phyloP scores from a whole-genome alignment of 53 echinoderm and acorn worm genomes.

The Pentamera pediparva region DNA sequence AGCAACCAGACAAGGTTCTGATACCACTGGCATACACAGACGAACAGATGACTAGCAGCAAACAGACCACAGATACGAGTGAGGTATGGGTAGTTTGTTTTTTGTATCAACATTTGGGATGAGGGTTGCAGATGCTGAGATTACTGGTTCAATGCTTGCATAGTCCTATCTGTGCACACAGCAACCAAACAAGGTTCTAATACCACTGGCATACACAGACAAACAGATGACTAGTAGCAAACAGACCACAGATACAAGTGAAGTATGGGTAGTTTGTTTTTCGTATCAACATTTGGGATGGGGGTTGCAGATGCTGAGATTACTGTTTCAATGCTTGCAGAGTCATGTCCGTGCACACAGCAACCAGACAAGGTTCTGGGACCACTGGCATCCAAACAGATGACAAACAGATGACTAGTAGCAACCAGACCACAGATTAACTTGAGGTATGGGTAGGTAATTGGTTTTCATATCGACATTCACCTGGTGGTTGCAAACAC shows the following conservation, averaged over 20 bases:
- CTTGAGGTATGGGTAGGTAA: no score
- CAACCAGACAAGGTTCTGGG: conserved; percentile 84
- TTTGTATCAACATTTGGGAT: no score
- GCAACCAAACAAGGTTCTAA: conserved; percentile 82
- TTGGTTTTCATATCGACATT: no score
- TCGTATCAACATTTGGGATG: no score
- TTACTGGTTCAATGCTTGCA: no score
- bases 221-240: conserved; percentile 47
- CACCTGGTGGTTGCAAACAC: no score
- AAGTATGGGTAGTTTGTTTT: no score
- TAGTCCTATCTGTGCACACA: conserved; percentile 61
- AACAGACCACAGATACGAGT: conserved; percentile 7
- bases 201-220: conserved; percentile 69
- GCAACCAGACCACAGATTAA: no score
- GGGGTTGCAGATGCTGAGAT: no score
- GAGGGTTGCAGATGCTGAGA: no score
- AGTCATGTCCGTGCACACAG: conserved; percentile 75
- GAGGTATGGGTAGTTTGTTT: conserved; percentile 26
- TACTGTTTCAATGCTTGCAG: no score
- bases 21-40: conserved; percentile 70
- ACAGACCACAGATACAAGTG: conserved; percentile 4
- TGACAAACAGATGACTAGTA: no score
- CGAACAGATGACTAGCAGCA: conserved; percentile 47
- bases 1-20: conserved; percentile 86
- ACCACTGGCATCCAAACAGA: conserved; percentile 58